These are phyloP conservation scores for Microcebus jonahi DNA, from an alignment of 2,113 vertebrate genomes.

Conservation along the genomic window DNA sequence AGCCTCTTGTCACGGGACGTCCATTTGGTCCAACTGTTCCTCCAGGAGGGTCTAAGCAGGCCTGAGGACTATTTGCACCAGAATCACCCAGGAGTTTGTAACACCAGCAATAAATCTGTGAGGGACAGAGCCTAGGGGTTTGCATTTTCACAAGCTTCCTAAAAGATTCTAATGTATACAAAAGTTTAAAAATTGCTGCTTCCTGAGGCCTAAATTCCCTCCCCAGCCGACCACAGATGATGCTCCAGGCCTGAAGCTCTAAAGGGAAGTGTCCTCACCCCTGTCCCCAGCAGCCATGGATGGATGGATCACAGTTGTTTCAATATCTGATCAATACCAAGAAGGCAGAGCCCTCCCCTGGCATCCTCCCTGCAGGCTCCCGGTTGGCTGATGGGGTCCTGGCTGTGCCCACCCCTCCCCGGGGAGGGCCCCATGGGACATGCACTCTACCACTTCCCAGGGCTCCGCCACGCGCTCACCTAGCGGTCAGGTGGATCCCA, in stretches of 20 bases:
- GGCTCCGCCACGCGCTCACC: neutral
- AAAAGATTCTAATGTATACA: neutral
- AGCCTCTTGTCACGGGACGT: neutral
- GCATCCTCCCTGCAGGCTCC: neutral
- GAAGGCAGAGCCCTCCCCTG: neutral
- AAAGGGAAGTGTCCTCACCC: neutral
- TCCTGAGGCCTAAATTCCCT: neutral
- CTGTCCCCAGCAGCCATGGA: too few relatives aligned
- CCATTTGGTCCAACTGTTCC: neutral
- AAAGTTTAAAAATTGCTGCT: neutral
- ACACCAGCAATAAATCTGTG: neutral
- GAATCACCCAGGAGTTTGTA: neutral
- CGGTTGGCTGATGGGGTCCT: neutral
- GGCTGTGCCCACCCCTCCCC: neutral
- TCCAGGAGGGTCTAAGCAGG: neutral
- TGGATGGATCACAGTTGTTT: accelerated
- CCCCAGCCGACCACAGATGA: too few relatives aligned
- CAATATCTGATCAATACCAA: too few relatives aligned
- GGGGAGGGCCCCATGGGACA: neutral
- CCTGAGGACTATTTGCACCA: neutral
- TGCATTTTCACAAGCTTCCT: neutral
- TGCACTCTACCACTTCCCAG: neutral
- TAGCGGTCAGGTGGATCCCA: neutral
- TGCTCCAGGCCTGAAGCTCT: neutral
- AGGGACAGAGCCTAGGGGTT: neutral